These are phyloP conservation scores for Azorinus chamasolen DNA, from an alignment of 2,888 invertebrate genomes.

Conservation along the genomic window DNA sequence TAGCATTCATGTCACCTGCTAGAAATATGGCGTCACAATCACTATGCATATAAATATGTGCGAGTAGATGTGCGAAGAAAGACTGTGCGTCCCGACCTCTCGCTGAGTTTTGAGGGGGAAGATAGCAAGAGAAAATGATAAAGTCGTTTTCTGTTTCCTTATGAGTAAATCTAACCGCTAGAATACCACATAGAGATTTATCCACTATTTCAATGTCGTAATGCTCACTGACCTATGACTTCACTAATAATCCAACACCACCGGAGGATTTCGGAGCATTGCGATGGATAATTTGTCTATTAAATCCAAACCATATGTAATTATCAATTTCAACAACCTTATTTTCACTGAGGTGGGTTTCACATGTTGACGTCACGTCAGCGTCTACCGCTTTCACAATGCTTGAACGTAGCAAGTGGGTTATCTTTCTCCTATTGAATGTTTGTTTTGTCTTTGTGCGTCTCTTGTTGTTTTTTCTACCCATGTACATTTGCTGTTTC, in stretches of 20 bases:
- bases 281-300: slow-evolving; percentile 23
- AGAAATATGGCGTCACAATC: too few relatives aligned
- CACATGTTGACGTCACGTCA: slow-evolving; percentile 38
- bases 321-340: slow-evolving; percentile 4
- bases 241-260: slow-evolving; percentile 32
- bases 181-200: neutral
- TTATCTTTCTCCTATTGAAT: too few relatives aligned
- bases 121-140: slow-evolving; percentile 1
- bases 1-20: too few relatives aligned
- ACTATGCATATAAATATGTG: too few relatives aligned
- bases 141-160: neutral
- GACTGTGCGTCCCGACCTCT: slow-evolving; percentile 4
- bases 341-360: slow-evolving; percentile 25
- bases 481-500: too few relatives aligned
- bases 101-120: slow-evolving; percentile 3
- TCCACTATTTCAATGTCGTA: slow-evolving; percentile 4
- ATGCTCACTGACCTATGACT: neutral
- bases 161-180: neutral
- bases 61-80: too few relatives aligned
- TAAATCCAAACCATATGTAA: slow-evolving; percentile 38
- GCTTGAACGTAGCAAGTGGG: too few relatives aligned
- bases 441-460: too few relatives aligned
- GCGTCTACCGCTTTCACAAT: slow-evolving; percentile 7
- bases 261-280: slow-evolving; percentile 38
- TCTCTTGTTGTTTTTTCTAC: too few relatives aligned